These are phyloP conservation scores for Tylochromis polylepis DNA, from an alignment of 2,113 vertebrate species.

Conservation along the genomic window DNA sequence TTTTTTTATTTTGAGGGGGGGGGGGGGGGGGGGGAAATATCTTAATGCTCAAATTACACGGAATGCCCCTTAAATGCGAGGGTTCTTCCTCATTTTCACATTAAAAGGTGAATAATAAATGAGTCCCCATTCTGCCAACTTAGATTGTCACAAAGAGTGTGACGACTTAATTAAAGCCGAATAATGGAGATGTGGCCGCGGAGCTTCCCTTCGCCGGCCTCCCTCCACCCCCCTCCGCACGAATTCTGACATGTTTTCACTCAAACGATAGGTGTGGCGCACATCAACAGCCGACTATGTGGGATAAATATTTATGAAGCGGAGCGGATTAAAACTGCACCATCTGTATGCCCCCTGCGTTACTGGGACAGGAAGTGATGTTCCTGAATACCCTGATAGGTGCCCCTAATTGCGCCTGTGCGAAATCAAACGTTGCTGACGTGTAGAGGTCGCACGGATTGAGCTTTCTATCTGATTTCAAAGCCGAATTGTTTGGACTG, in stretches of 20 bases:
- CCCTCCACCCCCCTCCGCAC: neutral
- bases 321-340: constrained; percentile 54
- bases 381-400: constrained; percentile 44
- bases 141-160: neutral
- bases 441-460: neutral
- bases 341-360: constrained; percentile 45
- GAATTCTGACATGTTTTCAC: constrained; percentile 21
- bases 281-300: constrained; percentile 27
- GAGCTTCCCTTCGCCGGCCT: neutral
- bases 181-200: neutral
- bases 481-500: neutral
- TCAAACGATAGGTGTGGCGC: constrained; percentile 46
- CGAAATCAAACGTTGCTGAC: constrained; percentile 41
- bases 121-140: constrained; percentile 27
- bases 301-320: constrained; percentile 55
- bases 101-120: constrained; percentile 35
- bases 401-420: constrained; percentile 62
- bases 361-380: constrained; percentile 57
- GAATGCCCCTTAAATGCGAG: neutral
- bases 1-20: neutral
- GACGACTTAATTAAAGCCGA: constrained; percentile 21
- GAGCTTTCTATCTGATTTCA: neutral
- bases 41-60: neutral
- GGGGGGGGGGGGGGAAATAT: neutral
- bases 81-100: neutral